Evolutionary conservation across 2,797 vertebrate genomes (phyloP), one percentile per base, ranked within the genome.

Genomic region (Mormyrus hasselquistii): DNA sequence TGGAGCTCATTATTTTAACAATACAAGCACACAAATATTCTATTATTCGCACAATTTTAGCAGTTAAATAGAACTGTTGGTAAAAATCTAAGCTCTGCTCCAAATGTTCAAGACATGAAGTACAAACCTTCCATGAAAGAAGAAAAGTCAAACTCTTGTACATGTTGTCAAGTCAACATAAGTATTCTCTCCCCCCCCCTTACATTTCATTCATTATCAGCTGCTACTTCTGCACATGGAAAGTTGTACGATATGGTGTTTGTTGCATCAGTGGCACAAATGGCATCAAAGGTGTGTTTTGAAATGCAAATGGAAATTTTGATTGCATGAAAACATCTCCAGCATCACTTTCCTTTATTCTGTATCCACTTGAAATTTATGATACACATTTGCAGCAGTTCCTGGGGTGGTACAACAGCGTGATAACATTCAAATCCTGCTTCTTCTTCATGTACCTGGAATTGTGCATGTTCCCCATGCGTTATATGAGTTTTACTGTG

Each of bases 311-410:
- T 85, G 12, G 55, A 2, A 50, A 38, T 44, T 85, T 85, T 85
- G 88, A 85, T 88, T 89, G 88, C 79, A 41, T 14, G 25, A 57
- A 82, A 65, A 44, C 12, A 49, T 16, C 22, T 55, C 9, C 73
- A 50, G 88, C 87, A 91, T 89, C 86, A 87, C 84, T 73, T 88
- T 62, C 55, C 88, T 87, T 89, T 41, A 86, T 89, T 85, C 79
- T 76, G 82, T 89, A 90, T 84, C 76, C 53, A 83, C 82, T 38
- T 69, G 62, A 53, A 79, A 76, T 89, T 85, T 88, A 52, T 57
- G 38, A 85, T 73, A 79, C 79, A 16, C 25, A 16, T 14, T 55
- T n/a, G 44, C 10, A 53, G 41, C 8, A 52, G 2, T 49, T 10
- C 41, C 16, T 83, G 16, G 19, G n/a, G 19, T n/a, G n/a, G n/a